Base-by-base conservation (phyloP, 2,888 invertebrate species). In the Cosmia pyralina region DNA sequence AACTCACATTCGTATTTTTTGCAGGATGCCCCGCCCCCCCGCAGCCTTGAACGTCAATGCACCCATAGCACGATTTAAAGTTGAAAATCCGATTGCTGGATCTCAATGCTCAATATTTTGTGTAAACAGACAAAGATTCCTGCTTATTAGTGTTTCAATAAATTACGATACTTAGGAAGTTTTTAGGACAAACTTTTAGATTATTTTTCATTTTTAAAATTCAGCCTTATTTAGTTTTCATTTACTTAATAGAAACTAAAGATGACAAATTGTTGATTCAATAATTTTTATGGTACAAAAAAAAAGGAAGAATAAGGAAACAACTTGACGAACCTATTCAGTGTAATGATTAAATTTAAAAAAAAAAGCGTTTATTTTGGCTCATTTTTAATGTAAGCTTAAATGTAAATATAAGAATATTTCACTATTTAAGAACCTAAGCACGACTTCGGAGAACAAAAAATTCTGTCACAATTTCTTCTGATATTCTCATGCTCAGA, bases 21-120 rank as follows among this genome's bases (percentile, higher is more conserved):
- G 55, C 94, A 97, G 97, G 94, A 92, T 97, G 97, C 91, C 97
- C 97, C 77, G 95, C 96, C 0, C 92, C 94, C 44, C 92, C 93
- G 60, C 90, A 92, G 75, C 86, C 92, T 65, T 94, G 92, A 94
- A 90, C 65, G 7, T 62, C 62, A 57, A 50, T 38, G 68, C 78
- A 69, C 75, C 65, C 50, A 66, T 70, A 79, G 79, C n/a, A 77
- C 50, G 67, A 79, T 76, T 87, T 78, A 86, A 89, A 85, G 48
- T 69, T 87, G 84, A 88, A 87, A 81, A 88, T 89, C 89, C 87
- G 81, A 85, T 76, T 79, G 80, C 85, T 87, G 87, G 91, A 92
- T 91, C 90, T 92, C 91, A 89, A 88, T 84, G 85, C 86, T 88
- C 86, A 85, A 88, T 82, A 72, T 79, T 81, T 80, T 78, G 69